phyloP scores from a whole-genome alignment of 2,888 invertebrate species.

The Empis livida region DNA sequence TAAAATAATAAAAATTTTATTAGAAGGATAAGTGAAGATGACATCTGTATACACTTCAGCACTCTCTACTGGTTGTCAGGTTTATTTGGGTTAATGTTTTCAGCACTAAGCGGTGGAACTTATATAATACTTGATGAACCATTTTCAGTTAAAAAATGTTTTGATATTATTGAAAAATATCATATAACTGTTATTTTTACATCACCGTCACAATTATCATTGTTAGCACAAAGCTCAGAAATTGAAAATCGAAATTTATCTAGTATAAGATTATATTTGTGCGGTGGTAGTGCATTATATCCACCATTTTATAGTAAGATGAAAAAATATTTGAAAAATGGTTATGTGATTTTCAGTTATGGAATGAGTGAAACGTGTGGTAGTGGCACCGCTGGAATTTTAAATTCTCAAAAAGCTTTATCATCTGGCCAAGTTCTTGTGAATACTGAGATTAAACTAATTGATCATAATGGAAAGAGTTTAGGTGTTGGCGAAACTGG shows the following conservation, averaged over 20 bases:
- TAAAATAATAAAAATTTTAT: too few species aligned
- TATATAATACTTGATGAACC: too few species aligned
- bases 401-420: background rate
- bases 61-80: too few species aligned
- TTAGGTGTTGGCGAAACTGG: slow-evolving; percentile 25
- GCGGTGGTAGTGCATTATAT: slow-evolving; percentile 23
- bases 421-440: slow-evolving; percentile 24
- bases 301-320: slow-evolving; percentile 12
- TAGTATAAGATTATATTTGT: slow-evolving; percentile 20
- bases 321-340: slow-evolving; percentile 8
- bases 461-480: slow-evolving; percentile 23
- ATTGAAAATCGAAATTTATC: slow-evolving; percentile 11
- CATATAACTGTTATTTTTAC: too few species aligned
- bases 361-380: slow-evolving; percentile 17
- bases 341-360: slow-evolving; percentile 12
- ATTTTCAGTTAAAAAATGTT: background rate
- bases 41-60: too few species aligned
- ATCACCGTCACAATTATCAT: slow-evolving; percentile 8
- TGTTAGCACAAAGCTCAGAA: slow-evolving; percentile 10
- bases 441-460: slow-evolving; percentile 23
- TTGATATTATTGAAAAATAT: too few species aligned
- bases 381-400: background rate
- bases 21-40: too few species aligned
- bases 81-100: background rate
- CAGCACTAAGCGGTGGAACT: too few species aligned